Conservation (phyloP, 1,140 invertebrate genomes). For the Parapsyche elsis region DNA sequence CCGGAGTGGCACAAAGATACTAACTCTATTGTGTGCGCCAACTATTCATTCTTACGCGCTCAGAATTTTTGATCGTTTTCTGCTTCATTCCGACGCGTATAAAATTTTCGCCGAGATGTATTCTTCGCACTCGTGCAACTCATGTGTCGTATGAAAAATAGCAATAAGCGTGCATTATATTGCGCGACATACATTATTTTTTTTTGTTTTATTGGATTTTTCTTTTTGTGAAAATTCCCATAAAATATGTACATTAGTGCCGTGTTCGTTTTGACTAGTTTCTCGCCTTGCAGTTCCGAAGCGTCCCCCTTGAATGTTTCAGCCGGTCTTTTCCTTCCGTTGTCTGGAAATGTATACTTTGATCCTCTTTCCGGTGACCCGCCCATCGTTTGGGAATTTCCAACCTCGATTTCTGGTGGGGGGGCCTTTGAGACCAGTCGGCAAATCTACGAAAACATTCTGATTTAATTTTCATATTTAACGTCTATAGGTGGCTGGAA, state of each 20-base stretch:
- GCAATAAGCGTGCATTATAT: too few relatives aligned
- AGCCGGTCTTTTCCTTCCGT: slow-evolving; percentile 17
- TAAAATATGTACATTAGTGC: neutral
- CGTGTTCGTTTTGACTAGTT: neutral
- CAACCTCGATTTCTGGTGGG: neutral
- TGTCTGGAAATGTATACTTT: slow-evolving; percentile 53
- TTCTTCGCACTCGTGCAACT: neutral
- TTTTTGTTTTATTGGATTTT: neutral
- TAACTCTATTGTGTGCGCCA: slow-evolving; percentile 16
- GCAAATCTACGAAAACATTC: slow-evolving; percentile 40
- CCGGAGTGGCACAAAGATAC: neutral
- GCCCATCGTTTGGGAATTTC: slow-evolving; percentile 44
- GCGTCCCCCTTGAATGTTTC: neutral
- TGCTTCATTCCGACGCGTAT: neutral
- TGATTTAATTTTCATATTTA: slow-evolving; percentile 55
- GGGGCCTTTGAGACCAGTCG: slow-evolving; percentile 40
- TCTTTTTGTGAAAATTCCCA: neutral
- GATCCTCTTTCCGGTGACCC: slow-evolving; percentile 51
- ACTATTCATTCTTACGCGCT: slow-evolving; percentile 26
- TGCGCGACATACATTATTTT: neutral
- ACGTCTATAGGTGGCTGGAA: slow-evolving; percentile 17
- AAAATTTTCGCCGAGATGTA: neutral
- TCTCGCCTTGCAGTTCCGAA: neutral
- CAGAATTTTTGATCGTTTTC: slow-evolving; percentile 9
- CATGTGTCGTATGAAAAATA: too few relatives aligned